Base-by-base conservation (phyloP, 2,888 invertebrate species). In the Proisotoma minuta region DNA sequence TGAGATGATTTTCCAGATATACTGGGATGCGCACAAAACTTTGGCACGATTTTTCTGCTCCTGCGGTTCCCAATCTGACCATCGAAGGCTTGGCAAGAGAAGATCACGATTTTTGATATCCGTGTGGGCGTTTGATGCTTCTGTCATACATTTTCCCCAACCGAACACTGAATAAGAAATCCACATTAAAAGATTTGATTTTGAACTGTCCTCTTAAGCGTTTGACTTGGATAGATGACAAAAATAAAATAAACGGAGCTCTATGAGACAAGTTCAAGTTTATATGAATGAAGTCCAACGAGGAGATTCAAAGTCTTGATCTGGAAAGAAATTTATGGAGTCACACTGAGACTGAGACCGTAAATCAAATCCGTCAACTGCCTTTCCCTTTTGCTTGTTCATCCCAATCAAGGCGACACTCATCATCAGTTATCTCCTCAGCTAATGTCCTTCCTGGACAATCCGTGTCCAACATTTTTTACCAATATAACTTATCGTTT, bases 111-210 rank as follows among this genome's bases (percentile, higher is more conserved):
- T n/a, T n/a, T n/a, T n/a, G n/a, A n/a, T n/a, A 68, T 66, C 63
- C 66, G 68, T 70, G 72, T 72, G 72, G 72, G 72, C 72, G 72
- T 68, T 67, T 64, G 66, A 68, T 50, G 66, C 69, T 70, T 70
- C 69, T 72, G 72, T 72, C 72, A 70, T 66, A 66, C 29, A 27
- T 28, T 22, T 59, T 54, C 47, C 59, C 58, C 59, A 49, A 49
- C 59, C 56, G 34, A 15, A 34, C 34, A 34, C 15, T 34, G 8
- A 8, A 34, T 34, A 10, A 34, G 8, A 10, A 34, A 34, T 34
- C 8, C 34, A 34, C n/a, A n/a, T n/a, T n/a, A n/a, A n/a, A n/a
- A n/a, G n/a, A n/a, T n/a, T n/a, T n/a, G n/a, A n/a, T n/a, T n/a
- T n/a, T n/a, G n/a, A n/a, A 5, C 12, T 47, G 47, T 15, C 12